Evolutionary conservation across 2,888 invertebrate genomes (phyloP).

Genomic region (Chorisops tibialis): DNA sequence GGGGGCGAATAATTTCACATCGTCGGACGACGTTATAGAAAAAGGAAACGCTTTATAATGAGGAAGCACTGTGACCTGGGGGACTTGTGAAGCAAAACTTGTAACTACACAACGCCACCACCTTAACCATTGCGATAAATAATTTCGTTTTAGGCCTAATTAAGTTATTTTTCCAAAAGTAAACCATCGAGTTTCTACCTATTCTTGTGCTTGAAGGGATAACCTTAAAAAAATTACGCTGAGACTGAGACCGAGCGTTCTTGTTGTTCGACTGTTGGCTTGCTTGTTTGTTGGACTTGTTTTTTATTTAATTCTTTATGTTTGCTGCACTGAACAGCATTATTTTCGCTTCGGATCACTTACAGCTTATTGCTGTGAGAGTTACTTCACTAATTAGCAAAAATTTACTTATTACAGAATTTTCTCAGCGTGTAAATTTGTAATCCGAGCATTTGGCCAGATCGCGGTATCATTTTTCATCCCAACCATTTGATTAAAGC

Average conservation of each 20-base stretch:
- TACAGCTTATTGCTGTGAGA: background rate
- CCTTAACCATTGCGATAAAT: constrained; percentile 3
- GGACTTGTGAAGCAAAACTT: background rate
- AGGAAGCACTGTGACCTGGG: constrained; percentile 31
- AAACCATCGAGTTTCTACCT: background rate
- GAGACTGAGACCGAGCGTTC: background rate
- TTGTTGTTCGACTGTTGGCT: background rate
- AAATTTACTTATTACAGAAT: background rate
- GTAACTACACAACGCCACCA: background rate
- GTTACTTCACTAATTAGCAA: constrained; percentile 14
- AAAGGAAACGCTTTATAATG: constrained; percentile 34
- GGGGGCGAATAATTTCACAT: background rate
- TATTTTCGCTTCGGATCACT: background rate
- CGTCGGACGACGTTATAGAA: constrained; percentile 22
- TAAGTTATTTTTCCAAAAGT: constrained; percentile 9
- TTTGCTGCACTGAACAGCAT: background rate
- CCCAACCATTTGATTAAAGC: constrained; percentile 15
- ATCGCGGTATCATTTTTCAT: constrained; percentile 3
- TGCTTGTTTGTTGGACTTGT: background rate
- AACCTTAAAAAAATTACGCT: background rate
- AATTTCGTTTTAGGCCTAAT: constrained; percentile 18
- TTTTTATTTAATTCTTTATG: constrained; percentile 1
- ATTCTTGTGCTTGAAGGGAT: background rate
- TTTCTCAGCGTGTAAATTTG: constrained; percentile 19
- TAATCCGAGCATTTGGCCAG: constrained; percentile 10